Evolutionary conservation across 2,113 vertebrate genomes (phyloP).

Genomic region (Oreotrochilus melanogaster): DNA sequence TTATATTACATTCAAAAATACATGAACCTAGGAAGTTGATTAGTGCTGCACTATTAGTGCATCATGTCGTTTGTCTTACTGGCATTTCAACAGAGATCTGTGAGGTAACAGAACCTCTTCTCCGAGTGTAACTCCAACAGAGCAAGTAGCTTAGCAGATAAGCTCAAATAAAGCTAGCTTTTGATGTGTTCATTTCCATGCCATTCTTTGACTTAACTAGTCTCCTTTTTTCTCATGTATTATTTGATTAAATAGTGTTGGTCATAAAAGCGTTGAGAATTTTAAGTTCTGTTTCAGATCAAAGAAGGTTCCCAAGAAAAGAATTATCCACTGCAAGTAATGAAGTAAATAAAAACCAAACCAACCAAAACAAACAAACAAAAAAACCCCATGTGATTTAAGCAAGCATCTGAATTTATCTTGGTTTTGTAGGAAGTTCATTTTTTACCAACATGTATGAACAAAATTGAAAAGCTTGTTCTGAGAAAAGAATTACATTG

Average conservation of each 20-base stretch:
- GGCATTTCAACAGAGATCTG: slow-evolving; percentile 32
- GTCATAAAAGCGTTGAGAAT: slow-evolving; percentile 37
- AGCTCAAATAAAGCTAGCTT: neutral
- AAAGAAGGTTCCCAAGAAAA: slow-evolving; percentile 3
- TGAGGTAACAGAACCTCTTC: slow-evolving; percentile 8
- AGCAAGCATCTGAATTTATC: slow-evolving; percentile 8
- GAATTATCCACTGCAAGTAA: neutral
- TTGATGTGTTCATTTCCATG: slow-evolving; percentile 17
- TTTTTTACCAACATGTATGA: neutral
- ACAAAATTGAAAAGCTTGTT: neutral
- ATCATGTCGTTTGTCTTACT: slow-evolving; percentile 38
- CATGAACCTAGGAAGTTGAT: slow-evolving; percentile 20
- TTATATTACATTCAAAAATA: slow-evolving; percentile 17
- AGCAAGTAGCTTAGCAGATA: neutral
- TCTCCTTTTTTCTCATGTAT: slow-evolving; percentile 34
- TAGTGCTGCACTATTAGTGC: slow-evolving; percentile 22
- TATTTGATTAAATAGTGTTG: slow-evolving; percentile 62
- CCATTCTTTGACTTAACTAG: slow-evolving; percentile 15
- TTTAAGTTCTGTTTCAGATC: slow-evolving; percentile 48
- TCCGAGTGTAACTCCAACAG: neutral
- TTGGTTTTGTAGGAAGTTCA: neutral
- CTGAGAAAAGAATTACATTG: neutral
- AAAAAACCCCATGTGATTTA: neutral
- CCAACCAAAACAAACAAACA: no score
- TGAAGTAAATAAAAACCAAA: neutral